A percentile compares a stretch with the other conserved stretches of the same genome.
phyloP scores from a whole-genome alignment of 2,888 invertebrate species.

The Synanthedon formicaeformis region DNA sequence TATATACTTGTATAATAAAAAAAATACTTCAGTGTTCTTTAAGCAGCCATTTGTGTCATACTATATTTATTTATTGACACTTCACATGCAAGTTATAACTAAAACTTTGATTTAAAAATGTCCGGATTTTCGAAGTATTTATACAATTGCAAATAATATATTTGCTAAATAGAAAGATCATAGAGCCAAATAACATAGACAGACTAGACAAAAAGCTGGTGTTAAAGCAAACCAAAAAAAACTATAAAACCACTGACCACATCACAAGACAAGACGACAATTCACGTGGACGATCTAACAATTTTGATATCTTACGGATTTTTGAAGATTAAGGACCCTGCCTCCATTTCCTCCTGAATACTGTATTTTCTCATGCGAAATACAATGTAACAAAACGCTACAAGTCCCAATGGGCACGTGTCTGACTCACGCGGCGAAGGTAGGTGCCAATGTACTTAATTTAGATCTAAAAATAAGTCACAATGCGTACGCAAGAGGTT shows the following conservation, averaged over 20 bases:
- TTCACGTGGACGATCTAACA: slow-evolving; percentile 28
- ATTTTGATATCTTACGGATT: slow-evolving; percentile 47
- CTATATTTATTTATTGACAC: too few species aligned
- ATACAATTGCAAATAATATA: too few species aligned
- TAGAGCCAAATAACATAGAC: too few species aligned
- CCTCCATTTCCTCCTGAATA: slow-evolving; percentile 34
- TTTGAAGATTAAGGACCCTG: slow-evolving; percentile 42
- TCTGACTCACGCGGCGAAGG: slow-evolving; percentile 32
- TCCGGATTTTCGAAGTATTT: too few species aligned
- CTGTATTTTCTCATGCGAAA: slow-evolving; percentile 22
- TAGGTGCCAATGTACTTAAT: slow-evolving; percentile 56
- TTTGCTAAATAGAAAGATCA: too few species aligned
- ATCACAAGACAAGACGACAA: slow-evolving; percentile 25
- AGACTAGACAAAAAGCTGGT: not conserved
- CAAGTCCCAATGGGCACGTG: slow-evolving; percentile 40
- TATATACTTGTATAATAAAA: too few species aligned
- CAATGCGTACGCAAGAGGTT: slow-evolving; percentile 55
- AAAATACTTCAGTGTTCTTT: too few species aligned
- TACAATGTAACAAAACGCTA: slow-evolving; percentile 20
- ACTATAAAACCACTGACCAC: slow-evolving; percentile 15
- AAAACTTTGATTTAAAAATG: too few species aligned
- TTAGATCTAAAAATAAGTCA: slow-evolving; percentile 63
- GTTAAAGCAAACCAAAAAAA: slow-evolving; percentile 1
- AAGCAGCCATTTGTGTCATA: too few species aligned
- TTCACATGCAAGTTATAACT: too few species aligned